Evolutionary conservation across 2,888 invertebrate species (phyloP).

Genomic region (Pyrgus malvae): DNA sequence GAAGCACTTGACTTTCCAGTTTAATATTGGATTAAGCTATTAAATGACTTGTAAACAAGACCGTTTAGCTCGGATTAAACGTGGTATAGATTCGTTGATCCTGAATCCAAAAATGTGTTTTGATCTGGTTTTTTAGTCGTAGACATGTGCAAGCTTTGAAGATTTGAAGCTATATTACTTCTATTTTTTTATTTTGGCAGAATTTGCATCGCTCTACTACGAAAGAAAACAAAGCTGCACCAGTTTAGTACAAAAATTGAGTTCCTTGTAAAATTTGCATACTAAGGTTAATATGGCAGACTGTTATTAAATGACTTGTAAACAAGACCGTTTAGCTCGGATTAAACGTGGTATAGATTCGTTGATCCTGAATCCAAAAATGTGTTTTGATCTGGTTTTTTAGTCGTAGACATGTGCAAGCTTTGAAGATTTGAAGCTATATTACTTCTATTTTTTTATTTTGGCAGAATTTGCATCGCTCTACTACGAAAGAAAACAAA

Average conservation of each 20-base stretch:
- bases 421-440: no score
- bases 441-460: no score
- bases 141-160: no score
- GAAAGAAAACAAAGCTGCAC: no score
- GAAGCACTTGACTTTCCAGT: conserved; percentile 63
- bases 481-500: no score
- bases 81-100: not conserved
- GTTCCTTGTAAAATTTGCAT: no score
- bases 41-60: conserved; percentile 38
- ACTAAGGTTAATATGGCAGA: conserved; percentile 42
- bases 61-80: conserved; percentile 25
- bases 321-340: conserved; percentile 31
- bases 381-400: not conserved
- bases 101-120: not conserved
- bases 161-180: no score
- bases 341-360: conserved; percentile 19
- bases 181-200: no score
- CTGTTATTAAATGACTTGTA: conserved; percentile 38
- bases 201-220: no score
- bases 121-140: not conserved
- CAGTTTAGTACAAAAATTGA: no score
- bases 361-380: not conserved
- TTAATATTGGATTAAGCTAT: conserved; percentile 38
- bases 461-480: no score
- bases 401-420: no score